These are phyloP conservation scores for Cyrtonyx montezumae DNA, from an alignment of 2,113 vertebrate species.

Conservation along the genomic window DNA sequence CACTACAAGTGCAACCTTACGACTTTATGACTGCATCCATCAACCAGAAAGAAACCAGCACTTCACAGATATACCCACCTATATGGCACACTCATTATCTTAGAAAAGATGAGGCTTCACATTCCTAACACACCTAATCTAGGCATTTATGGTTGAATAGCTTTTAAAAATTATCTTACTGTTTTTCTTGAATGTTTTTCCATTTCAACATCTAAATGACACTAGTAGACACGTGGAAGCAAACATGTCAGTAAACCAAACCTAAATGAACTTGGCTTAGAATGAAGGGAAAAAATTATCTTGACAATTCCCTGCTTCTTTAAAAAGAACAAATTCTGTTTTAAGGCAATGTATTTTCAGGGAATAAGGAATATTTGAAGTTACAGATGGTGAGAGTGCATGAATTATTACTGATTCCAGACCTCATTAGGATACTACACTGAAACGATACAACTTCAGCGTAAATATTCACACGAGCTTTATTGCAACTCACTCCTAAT, in stretches of 20 bases:
- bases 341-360: background rate
- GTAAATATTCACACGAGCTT: constrained; percentile 12
- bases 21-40: background rate
- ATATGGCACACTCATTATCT: background rate
- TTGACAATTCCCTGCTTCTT: background rate
- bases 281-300: background rate
- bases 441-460: background rate
- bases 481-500: background rate
- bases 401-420: background rate
- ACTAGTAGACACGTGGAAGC: background rate
- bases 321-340: background rate
- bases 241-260: background rate
- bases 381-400: background rate
- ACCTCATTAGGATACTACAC: background rate
- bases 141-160: background rate
- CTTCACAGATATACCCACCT: background rate
- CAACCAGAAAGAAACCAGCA: background rate
- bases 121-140: background rate
- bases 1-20: background rate
- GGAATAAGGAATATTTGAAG: background rate
- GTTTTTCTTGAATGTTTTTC: background rate
- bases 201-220: background rate
- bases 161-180: background rate
- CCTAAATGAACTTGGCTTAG: background rate
- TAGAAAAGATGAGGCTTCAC: background rate